Conservation (phyloP, 2,113 vertebrate genomes). For the Chiloscyllium plagiosum region DNA sequence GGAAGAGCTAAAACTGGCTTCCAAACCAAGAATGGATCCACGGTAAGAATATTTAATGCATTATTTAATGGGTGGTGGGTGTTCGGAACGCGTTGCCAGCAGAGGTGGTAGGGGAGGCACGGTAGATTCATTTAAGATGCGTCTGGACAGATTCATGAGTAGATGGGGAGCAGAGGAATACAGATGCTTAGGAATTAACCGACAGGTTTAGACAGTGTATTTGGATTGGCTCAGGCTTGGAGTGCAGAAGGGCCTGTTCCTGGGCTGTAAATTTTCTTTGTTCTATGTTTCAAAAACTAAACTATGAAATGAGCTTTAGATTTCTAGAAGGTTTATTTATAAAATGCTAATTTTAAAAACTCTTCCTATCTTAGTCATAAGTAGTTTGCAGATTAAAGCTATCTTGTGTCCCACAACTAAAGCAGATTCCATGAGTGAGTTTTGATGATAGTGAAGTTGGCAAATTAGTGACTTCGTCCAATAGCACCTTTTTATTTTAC, state of each 20-base stretch:
- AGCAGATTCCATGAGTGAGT: neutral
- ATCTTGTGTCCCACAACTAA: neutral
- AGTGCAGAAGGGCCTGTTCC: too few relatives aligned
- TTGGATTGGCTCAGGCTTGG: too few relatives aligned
- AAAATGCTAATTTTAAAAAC: neutral
- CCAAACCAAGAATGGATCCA: slow-evolving; percentile 84
- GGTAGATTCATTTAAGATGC: too few relatives aligned
- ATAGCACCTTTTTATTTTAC: too few relatives aligned
- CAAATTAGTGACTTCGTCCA: neutral
- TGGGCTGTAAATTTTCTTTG: too few relatives aligned
- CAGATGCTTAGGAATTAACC: too few relatives aligned
- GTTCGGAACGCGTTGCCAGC: too few relatives aligned
- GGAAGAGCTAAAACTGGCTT: slow-evolving; percentile 78
- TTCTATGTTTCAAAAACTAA: neutral
- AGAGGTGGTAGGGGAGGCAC: too few relatives aligned
- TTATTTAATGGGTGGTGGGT: neutral
- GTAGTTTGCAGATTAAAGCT: neutral
- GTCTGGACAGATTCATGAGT: too few relatives aligned
- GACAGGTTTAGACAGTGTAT: too few relatives aligned
- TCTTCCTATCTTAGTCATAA: neutral
- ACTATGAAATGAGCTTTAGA: neutral
- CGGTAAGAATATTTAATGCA: slow-evolving; percentile 58
- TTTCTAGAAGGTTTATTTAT: neutral
- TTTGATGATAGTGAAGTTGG: neutral
- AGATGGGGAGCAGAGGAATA: too few relatives aligned